Evolutionary conservation across 1,140 invertebrate species (phyloP), one percentile per base, ranked within the genome.

Genomic region (Calosoma granatense): DNA sequence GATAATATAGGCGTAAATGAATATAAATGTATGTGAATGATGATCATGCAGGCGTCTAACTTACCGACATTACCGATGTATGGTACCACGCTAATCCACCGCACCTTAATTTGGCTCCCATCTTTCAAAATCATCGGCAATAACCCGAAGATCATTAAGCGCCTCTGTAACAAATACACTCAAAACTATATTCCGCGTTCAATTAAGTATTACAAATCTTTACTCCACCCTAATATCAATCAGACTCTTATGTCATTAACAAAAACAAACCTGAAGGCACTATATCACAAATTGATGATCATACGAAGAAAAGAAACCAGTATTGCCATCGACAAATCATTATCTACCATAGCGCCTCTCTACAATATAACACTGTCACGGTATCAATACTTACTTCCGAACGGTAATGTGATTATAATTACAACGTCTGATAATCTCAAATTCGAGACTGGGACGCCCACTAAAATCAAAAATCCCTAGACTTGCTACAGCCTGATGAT

Each of bases 321-420:
- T 23, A 22, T 36, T 47, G 3, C 17, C 17, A 11, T 9, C 15
- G 3, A 17, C 41, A 47, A n/a, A 47, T 9, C 41, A 47, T 4
- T 30, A 6, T 30, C 4, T 30, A 6, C 26, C 4, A 30, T 30
- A 14, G 41, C 26, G 26, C 26, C 26, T 36, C 26, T 36, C 26
- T 36, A 47, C 15, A 4, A 9, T n/a, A n/a, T n/a, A n/a, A n/a
- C n/a, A n/a, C n/a, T n/a, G n/a, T n/a, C n/a, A n/a, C n/a, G n/a
- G n/a, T n/a, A n/a, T 61, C 60, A 57, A 60, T 59, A 60, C 53
- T 58, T 53, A 55, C 22, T 62, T 59, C 56, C 56, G 3, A 30
- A 55, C 58, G 55, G 30, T 64, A 64, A 64, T 64, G 63, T 62
- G 63, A 63, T 64, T 64, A 64, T 64, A 64, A 64, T 64, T 64